Evolutionary conservation across 1,140 invertebrate species (phyloP).

Genomic region (Papilio dardanus): DNA sequence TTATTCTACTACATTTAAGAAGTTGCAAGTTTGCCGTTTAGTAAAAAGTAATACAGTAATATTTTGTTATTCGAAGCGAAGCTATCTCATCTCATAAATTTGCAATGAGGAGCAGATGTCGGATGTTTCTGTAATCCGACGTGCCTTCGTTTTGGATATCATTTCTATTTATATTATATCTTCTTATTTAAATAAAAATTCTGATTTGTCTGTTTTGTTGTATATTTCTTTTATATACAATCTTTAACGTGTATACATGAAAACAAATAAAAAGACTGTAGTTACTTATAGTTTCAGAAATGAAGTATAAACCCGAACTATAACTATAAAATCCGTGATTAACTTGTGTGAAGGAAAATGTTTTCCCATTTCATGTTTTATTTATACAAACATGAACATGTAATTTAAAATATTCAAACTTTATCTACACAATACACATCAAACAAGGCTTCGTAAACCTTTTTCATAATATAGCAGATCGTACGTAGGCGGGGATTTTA

Average conservation of each 20-base stretch:
- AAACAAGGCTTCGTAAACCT: not conserved
- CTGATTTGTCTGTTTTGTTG: not conserved
- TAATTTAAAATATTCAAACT: not conserved
- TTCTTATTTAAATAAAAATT: not conserved
- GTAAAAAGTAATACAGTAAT: not conserved
- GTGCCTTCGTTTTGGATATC: not conserved
- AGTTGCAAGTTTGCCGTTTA: not conserved
- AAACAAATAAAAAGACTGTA: too few relatives aligned
- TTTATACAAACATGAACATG: not conserved
- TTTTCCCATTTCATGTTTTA: not conserved
- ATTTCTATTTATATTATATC: slow-evolving; percentile 4
- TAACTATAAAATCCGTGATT: too few relatives aligned
- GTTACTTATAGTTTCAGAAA: too few relatives aligned
- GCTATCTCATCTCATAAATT: slow-evolving; percentile 20
- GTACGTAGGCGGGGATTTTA: not conserved
- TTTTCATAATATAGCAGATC: not conserved
- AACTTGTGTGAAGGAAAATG: too few relatives aligned
- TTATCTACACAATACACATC: not conserved
- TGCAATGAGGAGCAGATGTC: slow-evolving; percentile 23
- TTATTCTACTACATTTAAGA: too few relatives aligned
- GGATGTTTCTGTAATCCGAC: not conserved
- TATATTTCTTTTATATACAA: not conserved
- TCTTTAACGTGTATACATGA: not conserved
- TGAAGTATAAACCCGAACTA: too few relatives aligned
- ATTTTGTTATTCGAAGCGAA: slow-evolving; percentile 8